A percentile compares a stretch with the other conserved stretches of the same genome.
These are phyloP conservation scores for Platycheirus albimanus DNA, from an alignment of 2,888 invertebrate genomes.

Conservation along the genomic window DNA sequence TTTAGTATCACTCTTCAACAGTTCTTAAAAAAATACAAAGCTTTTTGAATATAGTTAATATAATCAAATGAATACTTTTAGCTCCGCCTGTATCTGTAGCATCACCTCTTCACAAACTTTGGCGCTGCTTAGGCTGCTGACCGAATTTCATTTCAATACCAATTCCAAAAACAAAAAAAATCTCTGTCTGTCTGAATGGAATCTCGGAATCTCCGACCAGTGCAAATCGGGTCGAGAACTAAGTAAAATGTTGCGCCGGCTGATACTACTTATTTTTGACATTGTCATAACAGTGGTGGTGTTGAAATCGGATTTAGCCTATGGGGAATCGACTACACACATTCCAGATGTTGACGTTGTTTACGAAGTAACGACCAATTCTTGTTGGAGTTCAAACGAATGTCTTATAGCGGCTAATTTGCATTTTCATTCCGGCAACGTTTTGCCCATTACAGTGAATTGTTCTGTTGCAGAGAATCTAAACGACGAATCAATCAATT, in stretches of 20 bases:
- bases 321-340: conserved; percentile 30
- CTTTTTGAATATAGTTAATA: too few species aligned
- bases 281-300: conserved; percentile 33
- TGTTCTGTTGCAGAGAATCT: conserved; percentile 52
- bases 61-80: background rate
- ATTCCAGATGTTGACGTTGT: conserved; percentile 12
- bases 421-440: conserved; percentile 49
- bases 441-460: conserved; percentile 61
- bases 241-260: conserved; percentile 55
- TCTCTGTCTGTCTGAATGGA: conserved; percentile 53
- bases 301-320: conserved; percentile 39
- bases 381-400: conserved; percentile 64
- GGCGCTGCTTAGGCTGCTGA: conserved; percentile 51
- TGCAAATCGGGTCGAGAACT: conserved; percentile 67
- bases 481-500: conserved; percentile 30
- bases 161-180: conserved; percentile 57
- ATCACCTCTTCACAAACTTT: conserved; percentile 29
- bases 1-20: too few species aligned
- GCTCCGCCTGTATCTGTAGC: background rate
- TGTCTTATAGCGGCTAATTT: conserved; percentile 62
- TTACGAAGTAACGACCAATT: conserved; percentile 38
- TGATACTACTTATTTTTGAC: conserved; percentile 42
- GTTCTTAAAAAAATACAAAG: too few species aligned
- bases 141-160: conserved; percentile 56
- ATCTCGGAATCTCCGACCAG: conserved; percentile 50